Evolutionary conservation across 2,113 vertebrate genomes (phyloP).

Genomic region (Ginglymostoma cirratum): DNA sequence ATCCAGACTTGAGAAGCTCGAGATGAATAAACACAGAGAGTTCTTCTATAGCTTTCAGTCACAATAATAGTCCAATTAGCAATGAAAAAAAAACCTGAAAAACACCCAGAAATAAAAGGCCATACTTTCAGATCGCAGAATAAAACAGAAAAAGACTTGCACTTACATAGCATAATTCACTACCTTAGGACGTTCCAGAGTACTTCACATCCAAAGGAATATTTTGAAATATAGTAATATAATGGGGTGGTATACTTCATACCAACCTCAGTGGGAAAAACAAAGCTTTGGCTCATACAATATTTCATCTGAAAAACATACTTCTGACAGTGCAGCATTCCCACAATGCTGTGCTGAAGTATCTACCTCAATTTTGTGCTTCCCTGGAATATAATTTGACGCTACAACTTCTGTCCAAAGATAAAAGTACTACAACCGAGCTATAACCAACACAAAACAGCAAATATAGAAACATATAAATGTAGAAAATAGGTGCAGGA

Average conservation of each 20-base stretch:
- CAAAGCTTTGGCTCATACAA: background rate
- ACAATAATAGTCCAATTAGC: background rate
- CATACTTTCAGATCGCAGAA: background rate
- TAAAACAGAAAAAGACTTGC: background rate
- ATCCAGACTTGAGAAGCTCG: background rate
- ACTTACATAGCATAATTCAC: background rate
- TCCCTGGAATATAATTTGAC: background rate
- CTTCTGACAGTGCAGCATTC: background rate
- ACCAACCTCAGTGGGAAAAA: background rate
- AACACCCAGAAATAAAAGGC: background rate
- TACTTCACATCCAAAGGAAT: background rate
- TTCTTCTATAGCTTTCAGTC: background rate
- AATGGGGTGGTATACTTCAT: background rate
- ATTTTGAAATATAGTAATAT: background rate
- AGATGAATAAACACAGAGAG: background rate
- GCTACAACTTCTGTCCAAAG: background rate
- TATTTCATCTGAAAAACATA: background rate
- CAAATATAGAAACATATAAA: too few species aligned
- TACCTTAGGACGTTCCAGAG: background rate
- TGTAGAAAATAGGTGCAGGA: too few species aligned
- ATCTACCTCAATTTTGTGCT: background rate
- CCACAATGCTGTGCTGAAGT: background rate
- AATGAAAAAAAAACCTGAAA: background rate
- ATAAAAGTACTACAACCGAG: background rate
- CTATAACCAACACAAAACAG: too few species aligned